Evolutionary conservation across 2,797 vertebrate species (phyloP), one percentile per base, ranked within the genome.

Genomic region (Tinamus major): DNA sequence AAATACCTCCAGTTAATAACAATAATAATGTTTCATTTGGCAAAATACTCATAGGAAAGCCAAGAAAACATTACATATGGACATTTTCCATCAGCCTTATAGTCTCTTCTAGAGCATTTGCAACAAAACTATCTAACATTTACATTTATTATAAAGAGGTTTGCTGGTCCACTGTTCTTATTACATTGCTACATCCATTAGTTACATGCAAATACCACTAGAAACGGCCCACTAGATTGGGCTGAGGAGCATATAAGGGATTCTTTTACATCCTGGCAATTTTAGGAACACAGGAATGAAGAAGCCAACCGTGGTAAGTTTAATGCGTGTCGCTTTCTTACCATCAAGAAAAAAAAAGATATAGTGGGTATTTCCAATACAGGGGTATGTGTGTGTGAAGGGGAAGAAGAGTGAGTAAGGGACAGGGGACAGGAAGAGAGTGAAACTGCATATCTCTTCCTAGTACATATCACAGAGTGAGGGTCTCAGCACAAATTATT

Each of bases 401-500:
- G 29, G 29, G 29, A 31, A 18, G 15, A 7, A 31, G 31, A 24
- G 55, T 19, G 31, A 18, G 27, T 16, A 53, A 55, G 53, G 90
- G 62, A 27, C 46, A 31, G 19, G 70, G 55, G n/a, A 42, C 42
- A 85, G 59, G 56, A 70, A 69, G 55, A 65, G 37, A 88, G 35
- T 68, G 51, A 85, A 88, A 49, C 53, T 86, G 39, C 29, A 88
- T 33, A 65, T 90, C 51, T 91, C 69, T 94, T 93, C 55, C n/a
- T 48, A 26, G 27, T 56, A 56, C 59, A 65, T 59, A 81, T 29
- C 44, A 61, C 44, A 92, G 51, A 91, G 27, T 3, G 3, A 92
- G 65, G 61, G 75, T 79, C 84, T 93, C 84, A 77, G 90, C 69
- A 86, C 37, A 94, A 85, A 89, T 81, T 91, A 88, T 91, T 90